Percentiles rank a stretch among this genome's conserved stretches.
phyloP scores from a whole-genome alignment of 1,140 invertebrate species.

The Lepidostoma basale region DNA sequence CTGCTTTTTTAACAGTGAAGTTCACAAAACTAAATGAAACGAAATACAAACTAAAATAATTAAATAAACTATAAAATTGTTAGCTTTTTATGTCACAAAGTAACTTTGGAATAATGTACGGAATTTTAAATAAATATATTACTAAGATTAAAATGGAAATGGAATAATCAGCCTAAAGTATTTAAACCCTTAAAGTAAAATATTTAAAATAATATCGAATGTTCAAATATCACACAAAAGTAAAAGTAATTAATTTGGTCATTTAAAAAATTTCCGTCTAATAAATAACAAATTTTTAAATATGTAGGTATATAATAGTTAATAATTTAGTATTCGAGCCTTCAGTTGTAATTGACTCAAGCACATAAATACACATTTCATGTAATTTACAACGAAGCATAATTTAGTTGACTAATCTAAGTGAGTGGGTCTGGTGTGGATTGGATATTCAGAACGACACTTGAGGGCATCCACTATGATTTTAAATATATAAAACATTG shows the following conservation, averaged over 20 bases:
- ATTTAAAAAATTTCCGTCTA: conserved; percentile 1
- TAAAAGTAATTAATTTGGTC: conserved; percentile 11
- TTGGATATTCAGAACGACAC: background rate
- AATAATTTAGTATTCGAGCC: conserved; percentile 11
- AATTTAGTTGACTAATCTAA: conserved; percentile 4
- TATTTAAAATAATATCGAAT: conserved; percentile 12
- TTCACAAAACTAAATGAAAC: too few relatives aligned
- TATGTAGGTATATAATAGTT: background rate
- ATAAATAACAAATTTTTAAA: conserved; percentile 4
- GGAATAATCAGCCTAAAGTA: too few relatives aligned
- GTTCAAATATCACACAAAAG: conserved; percentile 21
- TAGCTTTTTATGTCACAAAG: too few relatives aligned
- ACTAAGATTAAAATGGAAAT: too few relatives aligned
- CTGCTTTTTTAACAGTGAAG: too few relatives aligned
- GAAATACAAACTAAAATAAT: too few relatives aligned
- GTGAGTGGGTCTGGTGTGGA: background rate
- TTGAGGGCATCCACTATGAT: too few relatives aligned
- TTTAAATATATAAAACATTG: background rate
- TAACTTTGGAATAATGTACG: too few relatives aligned
- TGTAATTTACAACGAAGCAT: conserved; percentile 24
- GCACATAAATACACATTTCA: conserved; percentile 19
- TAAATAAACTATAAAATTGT: too few relatives aligned
- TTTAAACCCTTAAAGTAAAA: too few relatives aligned
- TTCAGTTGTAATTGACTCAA: conserved; percentile 27
- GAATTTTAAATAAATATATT: too few relatives aligned